phyloP scores from a whole-genome alignment of 2,113 vertebrate genomes.

The Chamaetylas fuelleborni region DNA sequence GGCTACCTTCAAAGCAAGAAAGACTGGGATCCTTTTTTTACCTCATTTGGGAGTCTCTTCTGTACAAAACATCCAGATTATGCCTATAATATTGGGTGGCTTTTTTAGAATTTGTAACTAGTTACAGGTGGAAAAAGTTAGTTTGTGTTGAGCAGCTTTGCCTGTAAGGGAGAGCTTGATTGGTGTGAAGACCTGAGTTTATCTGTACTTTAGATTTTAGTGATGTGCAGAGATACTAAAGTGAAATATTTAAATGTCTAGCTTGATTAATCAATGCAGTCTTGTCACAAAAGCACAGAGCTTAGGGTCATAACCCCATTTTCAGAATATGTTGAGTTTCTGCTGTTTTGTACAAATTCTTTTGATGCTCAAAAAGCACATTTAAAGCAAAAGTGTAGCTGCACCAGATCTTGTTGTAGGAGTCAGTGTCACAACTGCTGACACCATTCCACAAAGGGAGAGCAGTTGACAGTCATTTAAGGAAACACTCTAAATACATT shows the following conservation, averaged over 20 bases:
- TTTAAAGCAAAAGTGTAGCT: neutral
- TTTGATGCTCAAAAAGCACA: neutral
- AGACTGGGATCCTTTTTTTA: neutral
- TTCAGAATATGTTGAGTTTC: neutral
- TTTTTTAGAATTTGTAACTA: neutral
- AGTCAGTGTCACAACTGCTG: neutral
- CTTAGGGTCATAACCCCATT: neutral
- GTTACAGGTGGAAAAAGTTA: neutral
- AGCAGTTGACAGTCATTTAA: neutral
- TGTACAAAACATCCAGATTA: neutral
- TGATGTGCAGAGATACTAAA: neutral
- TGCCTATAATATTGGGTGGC: fast-evolving
- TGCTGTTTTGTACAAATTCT: neutral
- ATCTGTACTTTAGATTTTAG: neutral
- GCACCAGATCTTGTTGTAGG: neutral
- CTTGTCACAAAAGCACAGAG: neutral
- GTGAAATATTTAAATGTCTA: neutral
- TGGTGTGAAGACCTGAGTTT: neutral
- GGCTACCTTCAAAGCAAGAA: neutral
- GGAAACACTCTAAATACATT: neutral
- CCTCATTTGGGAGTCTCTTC: neutral
- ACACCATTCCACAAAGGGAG: neutral
- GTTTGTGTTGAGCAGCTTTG: neutral
- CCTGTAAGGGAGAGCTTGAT: neutral
- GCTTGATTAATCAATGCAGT: neutral